A percentile compares a stretch with the other conserved stretches of the same genome.
Conservation (phyloP, 2,888 invertebrate genomes). For the Diarsia mendica region DNA sequence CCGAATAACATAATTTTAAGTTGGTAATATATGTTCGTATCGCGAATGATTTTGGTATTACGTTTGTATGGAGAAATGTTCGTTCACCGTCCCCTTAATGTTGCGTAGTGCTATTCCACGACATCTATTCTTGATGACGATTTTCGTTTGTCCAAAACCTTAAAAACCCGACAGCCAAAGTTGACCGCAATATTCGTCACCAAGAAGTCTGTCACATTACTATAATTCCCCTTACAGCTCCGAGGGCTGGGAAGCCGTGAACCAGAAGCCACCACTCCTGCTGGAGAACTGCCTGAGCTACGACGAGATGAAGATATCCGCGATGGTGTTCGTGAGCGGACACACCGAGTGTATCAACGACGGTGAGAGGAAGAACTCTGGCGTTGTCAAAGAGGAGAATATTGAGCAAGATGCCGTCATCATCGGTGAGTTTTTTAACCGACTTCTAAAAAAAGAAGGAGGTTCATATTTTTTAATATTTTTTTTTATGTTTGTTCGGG, state of each 20-base stretch:
- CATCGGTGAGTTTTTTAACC: constrained; percentile 81
- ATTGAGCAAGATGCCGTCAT: constrained; percentile 84
- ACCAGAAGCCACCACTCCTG: constrained; percentile 88
- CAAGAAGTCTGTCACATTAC: background rate
- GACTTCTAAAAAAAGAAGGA: too few species aligned
- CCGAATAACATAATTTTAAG: too few species aligned
- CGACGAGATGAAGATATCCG: constrained; percentile 91
- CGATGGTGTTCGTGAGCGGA: constrained; percentile 91
- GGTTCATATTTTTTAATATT: too few species aligned
- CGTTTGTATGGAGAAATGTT: too few species aligned
- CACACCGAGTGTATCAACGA: constrained; percentile 91
- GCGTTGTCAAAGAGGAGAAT: constrained; percentile 83
- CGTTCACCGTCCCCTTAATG: too few species aligned
- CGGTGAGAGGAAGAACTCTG: constrained; percentile 89
- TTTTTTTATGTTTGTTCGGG: too few species aligned
- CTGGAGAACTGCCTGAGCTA: constrained; percentile 91
- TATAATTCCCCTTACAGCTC: constrained; percentile 69
- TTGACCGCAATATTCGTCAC: background rate
- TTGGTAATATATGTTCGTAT: too few species aligned
- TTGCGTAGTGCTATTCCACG: too few species aligned
- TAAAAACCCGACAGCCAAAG: background rate
- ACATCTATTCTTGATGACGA: background rate
- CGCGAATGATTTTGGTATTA: too few species aligned
- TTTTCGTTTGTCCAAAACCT: background rate
- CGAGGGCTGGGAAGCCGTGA: constrained; percentile 90